These are phyloP conservation scores for Microctenopoma lineatum DNA, from an alignment of 2,797 vertebrate species.

Conservation along the genomic window DNA sequence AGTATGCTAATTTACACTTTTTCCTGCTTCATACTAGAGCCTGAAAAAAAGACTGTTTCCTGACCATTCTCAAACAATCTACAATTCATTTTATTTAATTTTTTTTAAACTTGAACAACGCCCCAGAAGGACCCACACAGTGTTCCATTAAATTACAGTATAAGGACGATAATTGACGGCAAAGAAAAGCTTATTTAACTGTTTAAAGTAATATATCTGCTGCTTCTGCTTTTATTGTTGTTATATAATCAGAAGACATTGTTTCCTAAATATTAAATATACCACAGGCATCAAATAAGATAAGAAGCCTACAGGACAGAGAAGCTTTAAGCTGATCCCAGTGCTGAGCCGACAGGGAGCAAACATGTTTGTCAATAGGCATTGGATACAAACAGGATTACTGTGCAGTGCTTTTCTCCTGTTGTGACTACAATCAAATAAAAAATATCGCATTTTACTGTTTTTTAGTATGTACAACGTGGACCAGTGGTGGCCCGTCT, in stretches of 20 bases:
- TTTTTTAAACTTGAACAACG: conserved; percentile 10
- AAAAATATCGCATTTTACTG: too few species aligned
- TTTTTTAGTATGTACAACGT: too few species aligned
- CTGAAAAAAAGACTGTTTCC: not conserved
- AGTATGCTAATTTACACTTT: not conserved
- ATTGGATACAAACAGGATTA: not conserved
- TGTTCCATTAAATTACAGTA: conserved; percentile 2
- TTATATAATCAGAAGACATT: conserved; percentile 17
- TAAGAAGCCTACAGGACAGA: conserved; percentile 16
- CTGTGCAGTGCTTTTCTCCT: not conserved
- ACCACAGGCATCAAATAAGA: conserved; percentile 16
- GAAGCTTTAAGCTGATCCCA: conserved; percentile 9
- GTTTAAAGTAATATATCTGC: not conserved
- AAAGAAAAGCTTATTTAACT: conserved; percentile 16
- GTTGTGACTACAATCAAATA: not conserved
- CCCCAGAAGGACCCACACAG: not conserved
- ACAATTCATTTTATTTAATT: not conserved
- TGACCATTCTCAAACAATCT: not conserved
- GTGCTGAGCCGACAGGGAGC: conserved; percentile 22
- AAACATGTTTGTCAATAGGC: conserved; percentile 25
- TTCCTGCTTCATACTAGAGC: not conserved
- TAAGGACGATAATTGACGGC: conserved; percentile 36
- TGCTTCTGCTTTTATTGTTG: conserved; percentile 28
- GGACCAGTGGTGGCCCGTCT: too few species aligned
- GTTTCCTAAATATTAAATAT: conserved; percentile 37